A percentile compares a stretch with the other conserved stretches of the same genome.
Conservation (phyloP, 2,797 vertebrate genomes). For the Ptychobarbus kaznakovi region DNA sequence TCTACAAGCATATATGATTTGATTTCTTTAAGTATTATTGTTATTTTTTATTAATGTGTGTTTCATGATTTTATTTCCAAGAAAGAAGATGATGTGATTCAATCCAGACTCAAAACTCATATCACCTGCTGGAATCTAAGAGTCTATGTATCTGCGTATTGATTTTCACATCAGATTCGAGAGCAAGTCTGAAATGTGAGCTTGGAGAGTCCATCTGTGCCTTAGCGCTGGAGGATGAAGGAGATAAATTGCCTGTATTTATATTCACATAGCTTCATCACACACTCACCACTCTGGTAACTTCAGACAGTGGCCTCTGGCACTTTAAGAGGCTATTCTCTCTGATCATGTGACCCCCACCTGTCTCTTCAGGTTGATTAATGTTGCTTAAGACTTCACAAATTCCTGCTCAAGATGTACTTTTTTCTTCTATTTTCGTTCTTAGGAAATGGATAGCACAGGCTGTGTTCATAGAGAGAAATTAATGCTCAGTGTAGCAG, state of each 20-base stretch:
- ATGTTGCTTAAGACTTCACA: slow-evolving; percentile 58
- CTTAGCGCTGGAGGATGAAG: slow-evolving; percentile 43
- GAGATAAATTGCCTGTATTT: slow-evolving; percentile 66
- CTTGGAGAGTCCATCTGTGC: slow-evolving; percentile 35
- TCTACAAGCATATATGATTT: not conserved
- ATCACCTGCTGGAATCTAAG: not conserved
- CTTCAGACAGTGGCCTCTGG: slow-evolving; percentile 56
- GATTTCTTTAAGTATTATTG: too few relatives aligned
- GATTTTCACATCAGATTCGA: slow-evolving; percentile 34
- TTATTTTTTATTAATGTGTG: too few relatives aligned
- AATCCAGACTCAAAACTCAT: not conserved
- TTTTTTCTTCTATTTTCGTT: slow-evolving; percentile 53
- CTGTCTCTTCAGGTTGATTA: slow-evolving; percentile 64
- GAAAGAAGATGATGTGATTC: not conserved
- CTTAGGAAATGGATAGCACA: slow-evolving; percentile 43
- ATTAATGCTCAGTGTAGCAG: slow-evolving; percentile 41
- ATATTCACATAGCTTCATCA: slow-evolving; percentile 62
- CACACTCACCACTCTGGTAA: slow-evolving; percentile 18
- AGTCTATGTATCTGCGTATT: slow-evolving; percentile 4
- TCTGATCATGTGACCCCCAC: slow-evolving; percentile 31
- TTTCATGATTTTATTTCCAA: too few relatives aligned
- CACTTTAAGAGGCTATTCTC: slow-evolving; percentile 60
- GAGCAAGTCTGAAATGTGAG: slow-evolving; percentile 25
- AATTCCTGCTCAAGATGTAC: slow-evolving; percentile 59
- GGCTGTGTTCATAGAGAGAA: slow-evolving; percentile 14